Evolutionary conservation across 2,113 vertebrate species (phyloP).

Genomic region (Hydrochoerus hydrochaeris): DNA sequence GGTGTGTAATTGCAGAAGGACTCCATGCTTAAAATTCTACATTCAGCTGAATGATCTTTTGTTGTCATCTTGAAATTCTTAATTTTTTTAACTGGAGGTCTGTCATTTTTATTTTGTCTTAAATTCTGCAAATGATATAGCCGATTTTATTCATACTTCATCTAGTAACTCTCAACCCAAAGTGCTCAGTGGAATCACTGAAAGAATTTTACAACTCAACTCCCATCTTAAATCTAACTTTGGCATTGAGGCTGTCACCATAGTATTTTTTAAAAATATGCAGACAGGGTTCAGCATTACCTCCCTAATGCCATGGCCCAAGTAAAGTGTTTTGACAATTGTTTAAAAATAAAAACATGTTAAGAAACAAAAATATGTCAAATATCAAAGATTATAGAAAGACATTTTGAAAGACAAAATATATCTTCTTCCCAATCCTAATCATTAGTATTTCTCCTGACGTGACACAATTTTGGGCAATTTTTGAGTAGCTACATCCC

Average conservation of each 20-base stretch:
- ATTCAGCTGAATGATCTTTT: not conserved
- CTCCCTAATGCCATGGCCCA: not conserved
- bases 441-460: not conserved
- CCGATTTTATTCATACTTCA: not conserved
- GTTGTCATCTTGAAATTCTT: not conserved
- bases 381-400: not conserved
- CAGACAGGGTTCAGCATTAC: not conserved
- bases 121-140: not conserved
- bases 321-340: not conserved
- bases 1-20: rapidly evolving
- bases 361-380: not conserved
- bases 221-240: not conserved
- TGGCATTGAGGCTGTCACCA: not conserved
- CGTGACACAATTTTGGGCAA: not conserved
- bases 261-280: not conserved
- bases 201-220: not conserved
- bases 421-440: not conserved
- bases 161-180: not conserved
- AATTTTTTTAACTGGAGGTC: not conserved
- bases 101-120: slow-evolving; percentile 1
- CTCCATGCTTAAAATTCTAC: not conserved
- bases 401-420: not conserved
- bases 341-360: not conserved
- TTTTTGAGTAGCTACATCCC: not conserved
- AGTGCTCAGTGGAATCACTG: not conserved